These are phyloP conservation scores for Meloe dianella DNA, from an alignment of 2,888 invertebrate genomes.

Conservation along the genomic window DNA sequence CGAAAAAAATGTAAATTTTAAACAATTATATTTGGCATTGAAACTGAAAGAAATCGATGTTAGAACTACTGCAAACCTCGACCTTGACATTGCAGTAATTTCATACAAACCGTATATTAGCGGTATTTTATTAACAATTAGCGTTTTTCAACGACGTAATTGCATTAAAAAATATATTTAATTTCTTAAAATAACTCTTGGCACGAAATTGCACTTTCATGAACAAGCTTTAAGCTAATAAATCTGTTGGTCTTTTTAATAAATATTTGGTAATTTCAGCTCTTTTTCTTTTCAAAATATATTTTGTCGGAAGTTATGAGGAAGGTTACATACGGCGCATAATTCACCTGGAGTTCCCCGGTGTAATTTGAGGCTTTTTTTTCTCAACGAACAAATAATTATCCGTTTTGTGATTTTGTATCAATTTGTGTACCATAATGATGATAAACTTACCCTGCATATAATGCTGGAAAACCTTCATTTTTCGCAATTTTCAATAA, in stretches of 20 bases:
- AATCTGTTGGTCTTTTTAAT: neutral
- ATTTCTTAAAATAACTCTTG: neutral
- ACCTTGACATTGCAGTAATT: neutral
- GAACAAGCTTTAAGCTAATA: neutral
- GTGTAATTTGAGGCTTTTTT: neutral
- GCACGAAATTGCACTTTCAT: neutral
- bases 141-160: too few species aligned
- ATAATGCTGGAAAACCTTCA: conserved; percentile 85
- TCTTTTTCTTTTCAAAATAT: too few species aligned
- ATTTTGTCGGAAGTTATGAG: neutral
- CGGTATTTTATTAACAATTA: too few species aligned
- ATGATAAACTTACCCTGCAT: conserved; percentile 73
- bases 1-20: too few species aligned
- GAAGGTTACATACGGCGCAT: neutral
- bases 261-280: too few species aligned
- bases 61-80: neutral
- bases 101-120: too few species aligned
- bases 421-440: neutral
- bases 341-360: neutral
- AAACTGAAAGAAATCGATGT: neutral
- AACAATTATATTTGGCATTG: neutral
- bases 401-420: neutral
- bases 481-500: conserved; percentile 83
- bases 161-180: neutral
- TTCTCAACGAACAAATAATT: neutral